These are phyloP conservation scores for Nipponacmea schrenckii DNA, from an alignment of 2,888 invertebrate species.

Conservation along the genomic window DNA sequence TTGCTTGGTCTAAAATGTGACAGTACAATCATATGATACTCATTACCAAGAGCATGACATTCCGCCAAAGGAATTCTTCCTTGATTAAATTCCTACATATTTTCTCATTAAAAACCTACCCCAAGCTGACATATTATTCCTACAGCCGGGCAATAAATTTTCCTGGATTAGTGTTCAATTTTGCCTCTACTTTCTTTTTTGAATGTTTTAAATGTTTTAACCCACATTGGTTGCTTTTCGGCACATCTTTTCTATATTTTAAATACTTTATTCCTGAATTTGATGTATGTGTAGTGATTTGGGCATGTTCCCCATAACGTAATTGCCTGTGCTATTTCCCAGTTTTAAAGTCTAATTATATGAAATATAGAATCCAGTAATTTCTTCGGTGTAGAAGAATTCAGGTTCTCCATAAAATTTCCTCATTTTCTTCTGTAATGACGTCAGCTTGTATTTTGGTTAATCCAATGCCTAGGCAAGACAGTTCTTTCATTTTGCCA, in stretches of 20 bases:
- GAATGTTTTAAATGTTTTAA: neutral
- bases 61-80: too few species aligned
- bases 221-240: slow-evolving; percentile 7
- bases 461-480: neutral
- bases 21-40: too few species aligned
- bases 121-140: neutral
- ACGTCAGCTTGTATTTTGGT: slow-evolving; percentile 1
- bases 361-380: neutral
- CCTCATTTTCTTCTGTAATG: neutral
- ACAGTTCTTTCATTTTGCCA: slow-evolving; percentile 7
- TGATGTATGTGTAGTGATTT: neutral
- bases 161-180: neutral
- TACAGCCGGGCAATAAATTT: neutral
- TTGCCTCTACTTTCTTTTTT: neutral
- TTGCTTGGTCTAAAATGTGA: too few species aligned
- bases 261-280: neutral
- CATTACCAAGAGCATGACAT: too few species aligned
- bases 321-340: slow-evolving; percentile 1
- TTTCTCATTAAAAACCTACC: too few species aligned
- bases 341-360: neutral
- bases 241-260: neutral
- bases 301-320: neutral
- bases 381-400: neutral
- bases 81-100: too few species aligned
- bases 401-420: neutral